Conservation (phyloP, 2,888 invertebrate species). For the Perizoma flavofasciatum region DNA sequence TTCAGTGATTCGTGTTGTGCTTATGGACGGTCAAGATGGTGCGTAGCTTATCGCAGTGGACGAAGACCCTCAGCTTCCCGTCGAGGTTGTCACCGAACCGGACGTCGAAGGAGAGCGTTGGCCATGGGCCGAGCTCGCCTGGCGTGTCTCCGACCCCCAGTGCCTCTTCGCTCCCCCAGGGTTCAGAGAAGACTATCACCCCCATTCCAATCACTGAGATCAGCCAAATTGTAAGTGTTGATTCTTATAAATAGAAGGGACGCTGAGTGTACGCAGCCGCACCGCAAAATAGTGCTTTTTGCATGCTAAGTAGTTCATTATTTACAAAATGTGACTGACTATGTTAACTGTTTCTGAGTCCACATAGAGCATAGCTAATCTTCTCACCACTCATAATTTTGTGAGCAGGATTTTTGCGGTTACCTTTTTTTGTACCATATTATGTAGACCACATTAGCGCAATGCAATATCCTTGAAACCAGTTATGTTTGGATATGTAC, state of each 20-base stretch:
- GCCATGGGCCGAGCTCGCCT: constrained; percentile 82
- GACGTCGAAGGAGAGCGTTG: constrained; percentile 88
- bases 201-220: constrained; percentile 87
- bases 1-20: constrained; percentile 77
- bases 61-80: constrained; percentile 95
- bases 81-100: constrained; percentile 93
- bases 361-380: constrained; percentile 43
- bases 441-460: constrained; percentile 7
- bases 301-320: constrained; percentile 60
- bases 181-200: constrained; percentile 81
- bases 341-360: constrained; percentile 45
- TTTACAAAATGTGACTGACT: constrained; percentile 46
- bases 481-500: constrained; percentile 24
- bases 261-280: constrained; percentile 43
- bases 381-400: constrained; percentile 37
- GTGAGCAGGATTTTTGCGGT: constrained; percentile 26
- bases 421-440: too few relatives aligned
- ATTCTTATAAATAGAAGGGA: constrained; percentile 32
- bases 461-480: constrained; percentile 27
- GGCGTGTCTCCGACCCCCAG: constrained; percentile 86
- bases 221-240: constrained; percentile 86
- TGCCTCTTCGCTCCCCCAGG: constrained; percentile 83
- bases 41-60: constrained; percentile 95
- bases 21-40: constrained; percentile 87
- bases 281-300: constrained; percentile 40